Conservation (phyloP, 2,797 vertebrate species). For the Acanthurus lineatus region DNA sequence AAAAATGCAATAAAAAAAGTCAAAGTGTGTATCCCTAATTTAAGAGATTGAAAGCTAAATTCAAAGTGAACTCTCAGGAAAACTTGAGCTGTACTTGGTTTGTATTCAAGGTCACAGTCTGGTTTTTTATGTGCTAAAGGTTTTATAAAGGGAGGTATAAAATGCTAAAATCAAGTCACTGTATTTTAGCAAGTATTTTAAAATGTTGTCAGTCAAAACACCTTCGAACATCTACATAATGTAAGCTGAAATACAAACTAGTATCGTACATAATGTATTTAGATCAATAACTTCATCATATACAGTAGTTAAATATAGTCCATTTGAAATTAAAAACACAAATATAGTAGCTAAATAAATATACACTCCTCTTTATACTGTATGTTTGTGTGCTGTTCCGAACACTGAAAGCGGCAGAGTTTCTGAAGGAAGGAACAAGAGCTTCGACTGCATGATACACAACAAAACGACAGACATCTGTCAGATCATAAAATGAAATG, state of each 20-base stretch:
- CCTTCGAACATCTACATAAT: conserved; percentile 15
- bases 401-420: conserved; percentile 63
- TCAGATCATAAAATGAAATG: conserved; percentile 23
- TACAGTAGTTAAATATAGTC: conserved; percentile 70
- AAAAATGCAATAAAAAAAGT: neutral
- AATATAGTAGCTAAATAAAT: conserved; percentile 78
- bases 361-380: conserved; percentile 55
- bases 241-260: conserved; percentile 28
- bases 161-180: conserved; percentile 28
- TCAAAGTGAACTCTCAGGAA: neutral
- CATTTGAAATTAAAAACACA: conserved; percentile 69
- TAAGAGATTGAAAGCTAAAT: neutral
- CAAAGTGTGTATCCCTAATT: neutral
- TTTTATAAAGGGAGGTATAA: conserved; percentile 30
- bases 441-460: neutral
- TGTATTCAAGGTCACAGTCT: conserved; percentile 30
- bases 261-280: conserved; percentile 44
- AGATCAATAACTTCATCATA: conserved; percentile 52
- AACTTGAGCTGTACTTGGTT: conserved; percentile 14
- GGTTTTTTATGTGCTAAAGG: conserved; percentile 34
- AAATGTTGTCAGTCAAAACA: conserved; percentile 28
- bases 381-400: conserved; percentile 47
- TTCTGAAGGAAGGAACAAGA: conserved; percentile 46
- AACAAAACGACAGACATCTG: neutral
- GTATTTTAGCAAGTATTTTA: conserved; percentile 24